Percentiles rank a stretch among this genome's conserved stretches.
These are phyloP conservation scores for Amblyornis subalaris DNA, from an alignment of 2,113 vertebrate species.

Conservation along the genomic window DNA sequence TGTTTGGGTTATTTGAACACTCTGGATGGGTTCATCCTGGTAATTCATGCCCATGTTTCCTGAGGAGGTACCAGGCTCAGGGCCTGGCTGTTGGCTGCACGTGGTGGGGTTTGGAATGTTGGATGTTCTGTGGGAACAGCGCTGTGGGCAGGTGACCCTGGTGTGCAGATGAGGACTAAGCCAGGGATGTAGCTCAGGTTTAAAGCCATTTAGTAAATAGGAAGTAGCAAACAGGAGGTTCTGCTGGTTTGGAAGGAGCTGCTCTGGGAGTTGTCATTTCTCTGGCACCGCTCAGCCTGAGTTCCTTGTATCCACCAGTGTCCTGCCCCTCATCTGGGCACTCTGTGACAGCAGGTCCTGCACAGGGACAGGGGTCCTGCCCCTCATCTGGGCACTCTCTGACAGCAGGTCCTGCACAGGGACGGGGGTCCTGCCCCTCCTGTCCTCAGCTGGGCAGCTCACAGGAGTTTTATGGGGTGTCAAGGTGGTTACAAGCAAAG, in stretches of 20 bases:
- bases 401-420: too few relatives aligned
- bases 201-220: neutral
- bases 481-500: neutral
- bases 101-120: accelerated
- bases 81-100: neutral
- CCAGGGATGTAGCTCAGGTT: neutral
- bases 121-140: neutral
- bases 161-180: accelerated
- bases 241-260: neutral
- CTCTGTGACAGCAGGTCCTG: neutral
- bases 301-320: neutral
- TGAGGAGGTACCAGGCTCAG: neutral
- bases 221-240: neutral
- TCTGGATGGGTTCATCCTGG: neutral
- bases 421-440: neutral
- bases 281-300: neutral
- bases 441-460: accelerated
- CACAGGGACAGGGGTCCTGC: neutral
- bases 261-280: neutral
- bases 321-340: neutral
- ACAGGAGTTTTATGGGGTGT: accelerated
- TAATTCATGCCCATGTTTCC: accelerated
- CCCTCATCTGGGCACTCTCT: neutral
- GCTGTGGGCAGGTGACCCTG: accelerated
- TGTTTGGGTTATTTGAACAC: accelerated